Evolutionary conservation across 2,888 invertebrate genomes (phyloP), one percentile per base, ranked within the genome.

Genomic region (Coremacera marginata): DNA sequence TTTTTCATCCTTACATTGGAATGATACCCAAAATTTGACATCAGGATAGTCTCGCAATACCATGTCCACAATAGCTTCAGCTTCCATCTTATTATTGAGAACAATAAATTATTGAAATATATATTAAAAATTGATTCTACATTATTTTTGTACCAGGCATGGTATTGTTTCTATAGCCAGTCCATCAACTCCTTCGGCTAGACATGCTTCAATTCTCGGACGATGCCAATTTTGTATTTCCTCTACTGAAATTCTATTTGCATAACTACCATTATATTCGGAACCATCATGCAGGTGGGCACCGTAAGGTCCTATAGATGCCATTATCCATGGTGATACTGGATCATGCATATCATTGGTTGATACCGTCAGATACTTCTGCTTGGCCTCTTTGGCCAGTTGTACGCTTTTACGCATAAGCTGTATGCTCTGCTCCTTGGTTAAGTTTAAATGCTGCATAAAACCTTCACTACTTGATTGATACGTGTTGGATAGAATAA

Each of bases 141-240:
- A 37, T n/a, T 5, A 37, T 37, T 44, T 70, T 16, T 52, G 8
- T 82, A 92, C 92, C 84, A 92, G 92, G 81, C 96, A 95, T 7
- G 98, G 98, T 83, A 98, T 95, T 0, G 98, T 98, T 90, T 98
- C 98, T 81, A 98, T 90, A 1, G 96, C 97, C 80, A 98, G 89
- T 5, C 96, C 88, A 89, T 98, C 96, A 2, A 95, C 95, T 0
- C 96, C 96, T 7, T 93, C 94, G 80, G 94, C 93, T 27, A 96
- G 88, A 51, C 98, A 90, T 0, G 95, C 94, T 37, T 81, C 80
- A 49, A 98, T 93, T 65, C 97, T 92, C 0, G 95, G 94, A 76
- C 93, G 91, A 89, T 98, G 98, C 95, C 96, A 97, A 57, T 94
- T 92, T 70, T 92, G 92, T 88, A 98, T 92, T 71, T 92, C 92